Conservation (phyloP, 1,140 invertebrate species). For the Rhopalosiphum padi region DNA sequence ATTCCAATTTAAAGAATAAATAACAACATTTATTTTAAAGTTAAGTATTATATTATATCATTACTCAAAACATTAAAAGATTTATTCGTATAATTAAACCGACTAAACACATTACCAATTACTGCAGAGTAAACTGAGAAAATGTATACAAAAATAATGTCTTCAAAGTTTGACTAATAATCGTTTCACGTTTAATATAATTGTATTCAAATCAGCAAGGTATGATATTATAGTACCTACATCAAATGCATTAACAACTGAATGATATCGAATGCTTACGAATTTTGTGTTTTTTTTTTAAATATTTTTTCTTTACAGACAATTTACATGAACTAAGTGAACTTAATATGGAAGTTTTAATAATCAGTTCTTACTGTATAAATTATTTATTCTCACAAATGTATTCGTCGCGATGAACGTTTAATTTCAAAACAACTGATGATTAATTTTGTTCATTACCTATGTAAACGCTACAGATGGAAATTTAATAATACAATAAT, state of each 20-base stretch:
- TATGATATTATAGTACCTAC: neutral
- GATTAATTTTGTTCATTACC: neutral
- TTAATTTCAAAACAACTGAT: neutral
- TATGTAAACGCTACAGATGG: neutral
- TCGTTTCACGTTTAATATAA: neutral
- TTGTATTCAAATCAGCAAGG: neutral
- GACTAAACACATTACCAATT: neutral
- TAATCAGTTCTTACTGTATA: neutral
- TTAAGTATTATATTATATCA: neutral
- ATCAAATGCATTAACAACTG: neutral
- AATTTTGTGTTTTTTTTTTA: neutral
- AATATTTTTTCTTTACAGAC: neutral
- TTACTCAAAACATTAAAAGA: neutral
- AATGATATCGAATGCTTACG: neutral
- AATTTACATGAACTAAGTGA: neutral
- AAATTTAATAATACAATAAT: slow-evolving; percentile 4
- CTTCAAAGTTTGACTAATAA: neutral
- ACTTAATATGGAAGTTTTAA: neutral
- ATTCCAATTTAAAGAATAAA: neutral
- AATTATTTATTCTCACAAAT: neutral
- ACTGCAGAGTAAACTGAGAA: neutral
- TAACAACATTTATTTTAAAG: neutral
- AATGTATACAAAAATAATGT: neutral
- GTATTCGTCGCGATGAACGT: neutral
- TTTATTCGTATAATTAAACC: neutral